Evolutionary conservation across 2,888 invertebrate species (phyloP).

Genomic region (Zonitis immaculata): DNA sequence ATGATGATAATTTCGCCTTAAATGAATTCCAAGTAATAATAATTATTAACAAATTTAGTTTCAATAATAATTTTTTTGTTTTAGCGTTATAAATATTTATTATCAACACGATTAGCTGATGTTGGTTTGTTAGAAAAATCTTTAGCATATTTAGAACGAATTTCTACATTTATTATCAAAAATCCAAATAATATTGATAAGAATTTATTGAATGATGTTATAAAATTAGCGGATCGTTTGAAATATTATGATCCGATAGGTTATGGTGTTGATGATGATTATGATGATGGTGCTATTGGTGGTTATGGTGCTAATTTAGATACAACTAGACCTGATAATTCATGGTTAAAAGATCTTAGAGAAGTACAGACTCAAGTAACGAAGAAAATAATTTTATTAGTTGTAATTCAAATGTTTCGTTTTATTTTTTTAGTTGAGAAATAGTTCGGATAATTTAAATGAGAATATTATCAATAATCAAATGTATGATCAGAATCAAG

Average conservation of each 20-base stretch:
- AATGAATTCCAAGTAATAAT: constrained; percentile 64
- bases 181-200: constrained; percentile 53
- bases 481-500: constrained; percentile 22
- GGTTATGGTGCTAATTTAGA: constrained; percentile 34
- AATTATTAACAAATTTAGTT: neutral
- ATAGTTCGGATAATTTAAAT: neutral
- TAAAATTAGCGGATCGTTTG: constrained; percentile 47
- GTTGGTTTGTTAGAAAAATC: constrained; percentile 76
- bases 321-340: constrained; percentile 49
- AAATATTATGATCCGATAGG: constrained; percentile 47
- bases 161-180: constrained; percentile 62
- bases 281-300: constrained; percentile 8
- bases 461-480: too few relatives aligned
- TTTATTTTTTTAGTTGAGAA: constrained; percentile 2
- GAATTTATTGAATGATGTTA: constrained; percentile 53
- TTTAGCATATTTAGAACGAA: constrained; percentile 77
- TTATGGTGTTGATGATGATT: constrained; percentile 40
- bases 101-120: constrained; percentile 73
- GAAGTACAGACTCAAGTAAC: too few relatives aligned
- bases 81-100: constrained; percentile 78
- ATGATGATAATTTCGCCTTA: constrained; percentile 67
- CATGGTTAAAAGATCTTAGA: constrained; percentile 56
- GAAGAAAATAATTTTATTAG: too few relatives aligned
- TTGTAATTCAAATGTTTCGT: neutral
- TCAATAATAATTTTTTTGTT: constrained; percentile 27